phyloP scores from a whole-genome alignment of 1,140 invertebrate species.

The Zaprionus ghesquierei region DNA sequence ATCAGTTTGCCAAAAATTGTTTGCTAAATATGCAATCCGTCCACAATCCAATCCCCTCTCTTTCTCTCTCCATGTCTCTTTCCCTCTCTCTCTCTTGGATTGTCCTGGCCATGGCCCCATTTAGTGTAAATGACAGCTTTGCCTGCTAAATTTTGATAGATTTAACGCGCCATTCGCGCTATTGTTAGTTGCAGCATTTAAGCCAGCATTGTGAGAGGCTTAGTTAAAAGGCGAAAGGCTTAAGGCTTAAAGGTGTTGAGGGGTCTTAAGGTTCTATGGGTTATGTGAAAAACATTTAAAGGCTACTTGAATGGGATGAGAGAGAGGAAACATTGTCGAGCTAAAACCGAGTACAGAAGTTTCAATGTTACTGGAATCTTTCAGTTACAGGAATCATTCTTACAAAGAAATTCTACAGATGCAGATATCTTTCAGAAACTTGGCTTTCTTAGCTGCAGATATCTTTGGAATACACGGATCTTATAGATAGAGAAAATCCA shows the following conservation, averaged over 20 bases:
- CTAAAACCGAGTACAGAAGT: no score
- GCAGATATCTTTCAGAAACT: no score
- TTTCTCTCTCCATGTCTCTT: neutral
- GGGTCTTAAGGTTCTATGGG: neutral
- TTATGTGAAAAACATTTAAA: no score
- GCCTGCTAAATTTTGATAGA: conserved; percentile 1
- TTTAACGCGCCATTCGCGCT: conserved; percentile 22
- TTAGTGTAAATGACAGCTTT: conserved; percentile 2
- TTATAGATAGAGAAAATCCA: no score
- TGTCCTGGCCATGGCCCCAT: neutral
- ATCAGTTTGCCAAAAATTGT: conserved; percentile 62
- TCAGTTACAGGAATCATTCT: no score
- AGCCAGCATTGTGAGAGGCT: neutral
- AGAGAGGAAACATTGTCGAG: no score
- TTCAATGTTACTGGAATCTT: no score
- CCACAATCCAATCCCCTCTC: neutral
- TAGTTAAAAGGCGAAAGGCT: neutral
- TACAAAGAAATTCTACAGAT: no score
- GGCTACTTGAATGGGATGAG: no score
- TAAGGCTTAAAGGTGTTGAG: neutral
- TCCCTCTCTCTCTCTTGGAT: neutral
- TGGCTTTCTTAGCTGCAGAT: no score
- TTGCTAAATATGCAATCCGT: conserved; percentile 54
- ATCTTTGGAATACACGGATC: no score
- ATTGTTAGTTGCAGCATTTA: neutral